phyloP scores from a whole-genome alignment of 2,888 invertebrate species.

The Halictus ligatus region DNA sequence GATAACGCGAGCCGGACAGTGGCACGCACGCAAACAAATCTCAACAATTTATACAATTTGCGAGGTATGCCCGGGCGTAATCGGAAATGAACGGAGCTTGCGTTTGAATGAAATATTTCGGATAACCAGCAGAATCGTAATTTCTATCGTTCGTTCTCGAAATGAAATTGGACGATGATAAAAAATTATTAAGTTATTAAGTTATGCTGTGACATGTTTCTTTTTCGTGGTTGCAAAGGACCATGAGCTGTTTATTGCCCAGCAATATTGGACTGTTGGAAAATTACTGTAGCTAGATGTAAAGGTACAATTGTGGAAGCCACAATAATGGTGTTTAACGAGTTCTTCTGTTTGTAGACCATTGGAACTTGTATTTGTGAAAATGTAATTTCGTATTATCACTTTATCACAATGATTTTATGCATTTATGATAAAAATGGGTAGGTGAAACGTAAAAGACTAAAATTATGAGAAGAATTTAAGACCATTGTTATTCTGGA shows the following conservation, averaged over 20 bases:
- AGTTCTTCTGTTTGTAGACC: neutral
- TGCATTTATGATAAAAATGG: neutral
- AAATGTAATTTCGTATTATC: too few species aligned
- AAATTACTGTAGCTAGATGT: neutral
- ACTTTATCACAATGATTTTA: neutral
- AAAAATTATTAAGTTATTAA: neutral
- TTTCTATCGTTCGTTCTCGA: conserved; percentile 1
- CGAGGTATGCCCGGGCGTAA: neutral
- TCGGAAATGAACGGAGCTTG: neutral
- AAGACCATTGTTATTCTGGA: neutral
- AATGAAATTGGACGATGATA: neutral
- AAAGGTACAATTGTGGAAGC: neutral
- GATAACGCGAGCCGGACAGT: neutral
- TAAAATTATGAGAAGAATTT: too few species aligned
- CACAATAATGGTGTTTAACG: neutral
- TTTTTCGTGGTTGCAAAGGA: neutral
- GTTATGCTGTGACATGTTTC: neutral
- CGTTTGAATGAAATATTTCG: conserved; percentile 16
- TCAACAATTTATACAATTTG: conserved; percentile 11
- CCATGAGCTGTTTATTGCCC: neutral
- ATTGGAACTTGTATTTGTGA: neutral
- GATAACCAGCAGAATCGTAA: neutral
- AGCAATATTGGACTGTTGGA: neutral
- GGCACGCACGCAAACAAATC: conserved; percentile 10
- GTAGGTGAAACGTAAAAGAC: too few species aligned